Evolutionary conservation across 2,113 vertebrate genomes (phyloP), one percentile per base, ranked within the genome.

Genomic region (Pelmatolapia mariae): DNA sequence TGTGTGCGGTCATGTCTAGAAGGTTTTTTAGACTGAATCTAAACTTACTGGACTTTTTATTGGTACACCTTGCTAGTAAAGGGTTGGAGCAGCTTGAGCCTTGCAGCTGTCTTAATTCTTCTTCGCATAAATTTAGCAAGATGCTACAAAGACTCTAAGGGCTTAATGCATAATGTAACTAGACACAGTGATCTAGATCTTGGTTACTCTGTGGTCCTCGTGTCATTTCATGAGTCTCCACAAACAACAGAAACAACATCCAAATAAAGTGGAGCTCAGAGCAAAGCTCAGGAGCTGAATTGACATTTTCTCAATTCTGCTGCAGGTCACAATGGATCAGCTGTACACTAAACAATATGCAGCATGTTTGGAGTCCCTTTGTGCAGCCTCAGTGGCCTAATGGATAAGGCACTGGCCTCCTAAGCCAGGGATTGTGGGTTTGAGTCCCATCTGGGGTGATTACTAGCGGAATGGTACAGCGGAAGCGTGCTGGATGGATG

Each of bases 401-500:
- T 40, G 66, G 36, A 2, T 96, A 96, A 95, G 96, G 95, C 95
- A 96, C 94, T 96, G 95, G 95, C 94, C 95, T 95, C 94, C 94
- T 94, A 95, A 92, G 81, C 89, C 90, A 94, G 90, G 86, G 91
- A 84, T 93, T 94, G 89, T 93, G 89, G 89, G 89, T 92, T 94
- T 10, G 16, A 92, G 82, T 92, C 93, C 91, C 40, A 85, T 93
- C 93, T 93, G 91, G 89, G 89, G 88, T 94, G 87, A 5, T 76
- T 61, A 4, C 15, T 31, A 61, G 57, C 6, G 0, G 26, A 18
- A 61, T 31, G 8, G 3, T 26, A 10, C 96, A 96, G 95, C 93
- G 91, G 95, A 97, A 95, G 96, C 93, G 93, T 93, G 95, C 96
- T 96, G 95, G 96, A 94, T 96, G 94, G 95, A 94, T 97, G 95